These are phyloP conservation scores for Rana temporaria DNA, from an alignment of 2,113 vertebrate genomes.

Conservation along the genomic window DNA sequence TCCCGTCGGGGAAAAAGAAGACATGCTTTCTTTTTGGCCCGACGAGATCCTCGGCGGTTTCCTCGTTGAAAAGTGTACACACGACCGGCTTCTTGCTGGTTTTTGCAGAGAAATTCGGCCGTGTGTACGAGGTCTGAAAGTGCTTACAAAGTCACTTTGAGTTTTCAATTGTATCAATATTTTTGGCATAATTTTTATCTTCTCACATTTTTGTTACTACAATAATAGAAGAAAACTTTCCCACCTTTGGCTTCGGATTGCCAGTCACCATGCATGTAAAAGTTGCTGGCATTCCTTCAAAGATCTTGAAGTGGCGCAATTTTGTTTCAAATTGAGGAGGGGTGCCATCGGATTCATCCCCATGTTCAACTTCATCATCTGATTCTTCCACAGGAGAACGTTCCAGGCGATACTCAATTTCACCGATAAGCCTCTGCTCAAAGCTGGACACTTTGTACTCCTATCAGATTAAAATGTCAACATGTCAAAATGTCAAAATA, in stretches of 20 bases:
- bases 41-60: too few species aligned
- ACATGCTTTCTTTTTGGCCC: too few species aligned
- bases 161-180: too few species aligned
- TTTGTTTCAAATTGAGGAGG: slow-evolving; percentile 86
- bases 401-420: slow-evolving; percentile 95
- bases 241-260: slow-evolving; percentile 94
- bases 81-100: too few species aligned
- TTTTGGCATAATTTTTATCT: too few species aligned
- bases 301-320: slow-evolving; percentile 94
- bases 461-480: slow-evolving; percentile 66
- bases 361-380: slow-evolving; percentile 84
- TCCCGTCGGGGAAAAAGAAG: too few species aligned
- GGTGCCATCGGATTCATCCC: slow-evolving; percentile 69
- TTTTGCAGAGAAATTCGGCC: too few species aligned
- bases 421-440: slow-evolving; percentile 95
- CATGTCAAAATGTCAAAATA: neutral
- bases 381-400: slow-evolving; percentile 93
- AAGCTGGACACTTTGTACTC: slow-evolving; percentile 99
- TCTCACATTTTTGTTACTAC: too few species aligned
- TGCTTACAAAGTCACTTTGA: too few species aligned
- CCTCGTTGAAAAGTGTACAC: too few species aligned
- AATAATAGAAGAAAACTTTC: neutral
- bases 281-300: slow-evolving; percentile 94
- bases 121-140: too few species aligned
- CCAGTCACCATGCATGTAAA: slow-evolving; percentile 91